A percentile compares a stretch with the other conserved stretches of the same genome.
Evolutionary conservation across 2,888 invertebrate genomes (phyloP).

Genomic region (Onchidella celtica): DNA sequence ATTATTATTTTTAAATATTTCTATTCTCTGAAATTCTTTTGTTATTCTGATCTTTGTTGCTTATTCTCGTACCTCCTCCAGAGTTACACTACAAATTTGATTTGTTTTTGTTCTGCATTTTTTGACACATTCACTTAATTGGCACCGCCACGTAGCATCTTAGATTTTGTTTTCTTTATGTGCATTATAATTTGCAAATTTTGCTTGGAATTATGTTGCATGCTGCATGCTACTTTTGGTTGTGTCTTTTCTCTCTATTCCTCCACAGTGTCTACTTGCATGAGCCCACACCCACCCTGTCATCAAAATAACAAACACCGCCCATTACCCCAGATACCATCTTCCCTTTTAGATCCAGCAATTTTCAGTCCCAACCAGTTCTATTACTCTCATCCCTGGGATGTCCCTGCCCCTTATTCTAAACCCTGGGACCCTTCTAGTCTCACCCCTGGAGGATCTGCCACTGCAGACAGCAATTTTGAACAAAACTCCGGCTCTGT

Average conservation of each 20-base stretch:
- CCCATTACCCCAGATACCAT: constrained; percentile 12
- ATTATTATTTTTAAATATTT: too few species aligned
- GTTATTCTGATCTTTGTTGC: too few species aligned
- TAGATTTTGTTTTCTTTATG: too few species aligned
- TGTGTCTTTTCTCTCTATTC: not conserved
- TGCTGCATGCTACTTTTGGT: constrained; percentile 6
- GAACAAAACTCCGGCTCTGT: too few species aligned
- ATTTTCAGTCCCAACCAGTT: not conserved
- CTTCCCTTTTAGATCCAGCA: not conserved
- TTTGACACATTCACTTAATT: too few species aligned
- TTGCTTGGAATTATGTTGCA: constrained; percentile 8
- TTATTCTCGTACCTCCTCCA: too few species aligned
- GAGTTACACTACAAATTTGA: too few species aligned
- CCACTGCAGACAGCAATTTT: not conserved
- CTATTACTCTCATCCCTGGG: constrained; percentile 23
- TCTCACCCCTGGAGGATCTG: not conserved
- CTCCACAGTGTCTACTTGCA: constrained; percentile 21
- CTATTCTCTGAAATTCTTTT: too few species aligned
- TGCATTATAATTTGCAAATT: too few species aligned
- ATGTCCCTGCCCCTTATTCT: not conserved
- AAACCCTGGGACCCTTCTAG: constrained; percentile 1
- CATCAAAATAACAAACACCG: not conserved
- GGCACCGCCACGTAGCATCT: too few species aligned
- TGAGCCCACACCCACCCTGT: constrained; percentile 2
- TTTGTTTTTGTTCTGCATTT: too few species aligned